Percentiles rank a stretch among this genome's conserved stretches.
These are phyloP conservation scores for Lepus europaeus DNA, from an alignment of 2,113 vertebrate species.

Conservation along the genomic window DNA sequence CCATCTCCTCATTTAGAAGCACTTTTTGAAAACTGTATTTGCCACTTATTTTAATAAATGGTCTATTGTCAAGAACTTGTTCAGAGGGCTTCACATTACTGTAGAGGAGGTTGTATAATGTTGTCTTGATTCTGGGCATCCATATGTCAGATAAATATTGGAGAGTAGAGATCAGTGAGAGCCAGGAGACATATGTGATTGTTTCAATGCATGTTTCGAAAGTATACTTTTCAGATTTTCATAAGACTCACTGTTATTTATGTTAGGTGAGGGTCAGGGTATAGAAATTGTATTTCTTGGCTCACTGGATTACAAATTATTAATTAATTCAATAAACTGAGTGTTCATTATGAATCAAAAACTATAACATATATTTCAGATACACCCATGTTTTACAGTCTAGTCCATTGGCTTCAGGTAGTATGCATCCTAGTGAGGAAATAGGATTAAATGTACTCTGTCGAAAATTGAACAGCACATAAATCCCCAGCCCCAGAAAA, in stretches of 20 bases:
- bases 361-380: not conserved
- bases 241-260: not conserved
- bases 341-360: not conserved
- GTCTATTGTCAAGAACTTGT: not conserved
- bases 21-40: not conserved
- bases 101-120: not conserved
- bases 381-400: not conserved
- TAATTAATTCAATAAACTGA: not conserved
- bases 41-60: not conserved
- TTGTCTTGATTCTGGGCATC: not conserved
- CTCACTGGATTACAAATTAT: not conserved
- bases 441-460: not conserved
- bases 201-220: not conserved
- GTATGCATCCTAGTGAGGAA: not conserved
- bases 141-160: not conserved
- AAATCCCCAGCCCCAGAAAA: not conserved
- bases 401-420: not conserved
- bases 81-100: not conserved
- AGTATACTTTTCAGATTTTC: not conserved
- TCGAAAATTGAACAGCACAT: not conserved
- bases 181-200: not conserved
- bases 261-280: not conserved
- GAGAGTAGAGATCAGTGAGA: not conserved
- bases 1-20: not conserved
- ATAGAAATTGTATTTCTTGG: not conserved